Base-by-base conservation (phyloP, 2,113 vertebrate genomes). In the Larimichthys polyactis region DNA sequence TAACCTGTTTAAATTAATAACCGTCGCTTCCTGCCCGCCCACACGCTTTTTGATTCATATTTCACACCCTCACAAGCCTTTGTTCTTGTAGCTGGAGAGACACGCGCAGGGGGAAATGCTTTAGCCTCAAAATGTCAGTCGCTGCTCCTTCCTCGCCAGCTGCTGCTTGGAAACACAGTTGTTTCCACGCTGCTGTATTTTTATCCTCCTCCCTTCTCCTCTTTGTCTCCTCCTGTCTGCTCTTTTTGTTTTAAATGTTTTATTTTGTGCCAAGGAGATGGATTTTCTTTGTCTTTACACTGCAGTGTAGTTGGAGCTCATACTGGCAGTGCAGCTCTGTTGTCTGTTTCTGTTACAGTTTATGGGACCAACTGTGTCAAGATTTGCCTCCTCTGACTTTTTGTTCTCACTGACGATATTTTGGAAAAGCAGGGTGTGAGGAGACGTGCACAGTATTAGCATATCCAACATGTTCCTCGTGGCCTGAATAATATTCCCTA, bases 1-100 rank as follows among this genome's bases (percentile, higher is more conserved):
- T 87, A 91, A 89, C 81, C 92, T 77, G 89, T 86, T 90, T 90
- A 89, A 84, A 91, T 88, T 78, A 90, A 85, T 90, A 84, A 90
- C 16, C 69, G 15, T 85, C 0, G 5, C 75, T 55, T 79, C 63
- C 79, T 60, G 71, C 59, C 84, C 55, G 5, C 58, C 74, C 71
- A 79, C 72, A 5, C 0, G 11, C 49, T 73, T 89, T 79, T 87
- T 78, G 81, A 79, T 81, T 79, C 68, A 36, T 77, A 64, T 84
- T 91, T 90, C 84, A 89, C 71, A 86, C 73, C 77, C 74, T 81
- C 74, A 66, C 81, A 75, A 75, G 71, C 64, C 55, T 91, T 93
- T 94, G 83, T 88, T 92, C 78, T 75, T 71, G 67, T 17, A 71
- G 57, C 59, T 15, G 48, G 20, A 60, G 27, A 75, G 71, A 63